Evolutionary conservation across 2,113 vertebrate genomes (phyloP).

Genomic region (Chlamydotis undulata): DNA sequence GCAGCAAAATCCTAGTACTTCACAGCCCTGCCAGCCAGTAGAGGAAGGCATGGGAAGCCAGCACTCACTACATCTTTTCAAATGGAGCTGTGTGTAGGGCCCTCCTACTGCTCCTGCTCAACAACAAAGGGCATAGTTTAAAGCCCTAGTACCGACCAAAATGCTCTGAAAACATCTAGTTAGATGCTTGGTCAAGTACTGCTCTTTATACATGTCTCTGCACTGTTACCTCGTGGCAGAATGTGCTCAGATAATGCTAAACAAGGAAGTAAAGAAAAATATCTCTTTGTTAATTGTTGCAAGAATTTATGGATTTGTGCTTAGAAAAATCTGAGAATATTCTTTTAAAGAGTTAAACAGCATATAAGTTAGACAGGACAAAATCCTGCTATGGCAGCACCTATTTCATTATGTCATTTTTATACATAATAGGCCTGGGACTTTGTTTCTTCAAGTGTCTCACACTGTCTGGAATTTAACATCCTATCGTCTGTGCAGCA

Average conservation of each 20-base stretch:
- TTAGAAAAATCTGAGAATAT: slow-evolving; percentile 8
- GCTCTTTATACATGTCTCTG: not conserved
- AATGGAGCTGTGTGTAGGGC: not conserved
- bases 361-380: not conserved
- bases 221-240: not conserved
- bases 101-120: not conserved
- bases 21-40: not conserved
- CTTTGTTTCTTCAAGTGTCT: slow-evolving; percentile 48
- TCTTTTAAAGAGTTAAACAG: not conserved
- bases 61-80: not conserved
- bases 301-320: slow-evolving; percentile 32
- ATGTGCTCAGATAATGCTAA: not conserved
- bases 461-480: slow-evolving; percentile 43
- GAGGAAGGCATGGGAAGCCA: not conserved
- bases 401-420: slow-evolving; percentile 17
- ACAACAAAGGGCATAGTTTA: not conserved
- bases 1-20: not conserved
- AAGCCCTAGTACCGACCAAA: not conserved
- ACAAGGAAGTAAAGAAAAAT: not conserved
- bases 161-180: not conserved
- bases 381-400: not conserved
- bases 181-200: not conserved
- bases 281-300: not conserved
- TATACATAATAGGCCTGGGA: not conserved
- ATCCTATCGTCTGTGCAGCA: slow-evolving; percentile 15